These are phyloP conservation scores for Tenthredo mesomela DNA, from an alignment of 2,888 invertebrate genomes.

Conservation along the genomic window DNA sequence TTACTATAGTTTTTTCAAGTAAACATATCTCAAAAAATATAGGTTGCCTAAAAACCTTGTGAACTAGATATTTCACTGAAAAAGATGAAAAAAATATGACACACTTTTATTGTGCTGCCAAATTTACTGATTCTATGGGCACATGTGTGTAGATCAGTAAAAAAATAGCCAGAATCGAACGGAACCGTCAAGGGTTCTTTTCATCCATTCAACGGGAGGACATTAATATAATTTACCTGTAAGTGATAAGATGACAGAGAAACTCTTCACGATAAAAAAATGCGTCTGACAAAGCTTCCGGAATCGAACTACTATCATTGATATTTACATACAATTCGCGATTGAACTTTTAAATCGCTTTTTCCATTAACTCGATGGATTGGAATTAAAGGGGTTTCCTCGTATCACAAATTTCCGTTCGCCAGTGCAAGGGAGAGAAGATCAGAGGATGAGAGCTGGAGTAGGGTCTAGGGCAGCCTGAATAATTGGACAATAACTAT, in stretches of 20 bases:
- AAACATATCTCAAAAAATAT: no score
- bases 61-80: no score
- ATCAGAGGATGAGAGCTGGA: neutral
- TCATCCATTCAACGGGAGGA: no score
- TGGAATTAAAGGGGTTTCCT: neutral
- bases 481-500: constrained; percentile 44
- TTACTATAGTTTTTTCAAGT: no score
- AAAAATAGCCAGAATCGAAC: no score
- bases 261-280: neutral
- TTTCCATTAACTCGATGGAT: neutral
- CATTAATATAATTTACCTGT: no score
- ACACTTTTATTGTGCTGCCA: no score
- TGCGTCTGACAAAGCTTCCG: neutral
- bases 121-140: no score
- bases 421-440: neutral
- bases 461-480: constrained; percentile 12
- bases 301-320: neutral
- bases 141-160: no score
- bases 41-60: no score
- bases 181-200: no score
- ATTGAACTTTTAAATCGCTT: neutral
- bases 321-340: neutral
- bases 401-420: neutral
- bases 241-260: neutral
- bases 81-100: no score